These are phyloP conservation scores for Galerucella nymphaeae DNA, from an alignment of 2,888 invertebrate species.

Conservation along the genomic window DNA sequence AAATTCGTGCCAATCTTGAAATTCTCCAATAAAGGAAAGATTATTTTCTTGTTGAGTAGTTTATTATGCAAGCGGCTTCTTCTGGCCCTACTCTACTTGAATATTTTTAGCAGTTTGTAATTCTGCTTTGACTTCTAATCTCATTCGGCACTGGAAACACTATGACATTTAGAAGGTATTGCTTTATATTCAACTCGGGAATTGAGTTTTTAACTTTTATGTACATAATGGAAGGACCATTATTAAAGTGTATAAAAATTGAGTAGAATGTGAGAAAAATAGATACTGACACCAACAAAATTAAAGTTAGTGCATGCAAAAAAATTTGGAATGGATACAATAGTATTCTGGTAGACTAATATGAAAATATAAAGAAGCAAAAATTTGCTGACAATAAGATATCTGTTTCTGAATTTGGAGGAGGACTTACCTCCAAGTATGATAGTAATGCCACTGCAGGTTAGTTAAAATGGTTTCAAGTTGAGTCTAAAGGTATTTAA, in stretches of 20 bases:
- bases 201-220: too few species aligned
- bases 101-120: too few species aligned
- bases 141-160: too few species aligned
- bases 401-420: background rate
- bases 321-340: conserved; percentile 26
- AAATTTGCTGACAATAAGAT: background rate
- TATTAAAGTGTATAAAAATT: conserved; percentile 23
- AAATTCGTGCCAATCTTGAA: too few species aligned
- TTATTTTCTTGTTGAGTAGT: too few species aligned
- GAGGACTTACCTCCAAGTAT: conserved; percentile 10
- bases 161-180: too few species aligned
- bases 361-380: conserved; percentile 21
- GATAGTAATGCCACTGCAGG: conserved; percentile 15
- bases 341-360: conserved; percentile 16
- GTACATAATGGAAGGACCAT: too few species aligned
- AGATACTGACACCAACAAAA: conserved; percentile 23
- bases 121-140: too few species aligned
- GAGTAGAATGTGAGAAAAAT: conserved; percentile 27
- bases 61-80: too few species aligned
- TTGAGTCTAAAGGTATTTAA: background rate
- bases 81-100: too few species aligned
- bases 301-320: conserved; percentile 16
- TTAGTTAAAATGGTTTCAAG: background rate
- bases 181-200: too few species aligned
- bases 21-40: too few species aligned